Conservation (phyloP, 2,888 invertebrate genomes). For the Esperia sulphurella region DNA sequence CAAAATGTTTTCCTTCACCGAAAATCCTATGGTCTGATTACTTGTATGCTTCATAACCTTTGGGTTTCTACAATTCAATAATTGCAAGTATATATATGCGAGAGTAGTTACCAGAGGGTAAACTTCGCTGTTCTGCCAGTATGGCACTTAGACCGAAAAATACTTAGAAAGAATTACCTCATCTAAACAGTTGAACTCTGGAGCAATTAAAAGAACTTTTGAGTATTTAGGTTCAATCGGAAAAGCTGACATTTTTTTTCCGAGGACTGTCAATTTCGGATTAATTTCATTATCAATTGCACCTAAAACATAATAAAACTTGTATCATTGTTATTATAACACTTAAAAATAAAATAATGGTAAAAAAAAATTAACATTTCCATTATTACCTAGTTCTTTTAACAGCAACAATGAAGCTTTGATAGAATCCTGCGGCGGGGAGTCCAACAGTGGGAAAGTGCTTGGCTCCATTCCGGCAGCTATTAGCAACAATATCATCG, state of each 20-base stretch:
- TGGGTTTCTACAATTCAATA: too few relatives aligned
- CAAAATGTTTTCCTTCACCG: too few relatives aligned
- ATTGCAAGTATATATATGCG: too few relatives aligned
- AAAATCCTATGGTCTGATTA: too few relatives aligned
- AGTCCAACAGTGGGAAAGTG: constrained; percentile 94
- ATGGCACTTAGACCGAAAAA: too few relatives aligned
- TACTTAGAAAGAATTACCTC: constrained; percentile 65
- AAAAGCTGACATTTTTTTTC: constrained; percentile 92
- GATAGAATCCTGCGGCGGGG: constrained; percentile 87
- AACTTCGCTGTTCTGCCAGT: too few relatives aligned
- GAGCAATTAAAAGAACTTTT: constrained; percentile 88
- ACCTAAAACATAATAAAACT: constrained; percentile 46
- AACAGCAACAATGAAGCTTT: constrained; percentile 82
- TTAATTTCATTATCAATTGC: constrained; percentile 81
- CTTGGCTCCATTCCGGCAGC: constrained; percentile 90
- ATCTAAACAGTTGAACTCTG: constrained; percentile 87
- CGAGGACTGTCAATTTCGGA: constrained; percentile 86
- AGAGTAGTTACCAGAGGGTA: too few relatives aligned
- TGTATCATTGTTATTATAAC: neutral
- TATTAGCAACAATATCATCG: constrained; percentile 89
- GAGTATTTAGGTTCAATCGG: constrained; percentile 95
- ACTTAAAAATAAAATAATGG: neutral
- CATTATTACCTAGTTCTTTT: constrained; percentile 77
- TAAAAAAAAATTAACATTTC: neutral
- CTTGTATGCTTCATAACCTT: too few relatives aligned